phyloP scores from a whole-genome alignment of 2,888 invertebrate genomes.

The Netelia inedita region DNA sequence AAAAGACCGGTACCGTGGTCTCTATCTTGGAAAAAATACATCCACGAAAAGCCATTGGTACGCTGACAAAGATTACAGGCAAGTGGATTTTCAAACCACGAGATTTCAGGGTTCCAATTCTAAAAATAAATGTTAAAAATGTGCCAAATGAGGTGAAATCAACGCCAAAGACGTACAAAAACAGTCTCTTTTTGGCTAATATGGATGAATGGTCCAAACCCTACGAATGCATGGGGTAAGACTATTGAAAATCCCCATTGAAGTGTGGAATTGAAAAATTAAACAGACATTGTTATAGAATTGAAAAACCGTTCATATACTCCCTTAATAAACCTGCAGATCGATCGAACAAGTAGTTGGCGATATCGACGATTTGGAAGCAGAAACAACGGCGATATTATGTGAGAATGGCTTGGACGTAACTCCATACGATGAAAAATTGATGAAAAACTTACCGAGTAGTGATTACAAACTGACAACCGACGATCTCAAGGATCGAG shows the following conservation, averaged over 20 bases:
- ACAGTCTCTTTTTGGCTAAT: constrained; percentile 90
- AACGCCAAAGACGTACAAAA: constrained; percentile 86
- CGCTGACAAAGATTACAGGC: constrained; percentile 87
- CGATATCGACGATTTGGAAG: constrained; percentile 90
- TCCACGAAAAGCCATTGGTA: constrained; percentile 91
- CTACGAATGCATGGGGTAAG: constrained; percentile 86
- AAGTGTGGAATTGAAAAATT: constrained; percentile 14
- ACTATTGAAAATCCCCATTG: not conserved
- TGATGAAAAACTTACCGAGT: constrained; percentile 84
- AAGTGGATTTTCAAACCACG: constrained; percentile 92
- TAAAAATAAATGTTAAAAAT: constrained; percentile 87
- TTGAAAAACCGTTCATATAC: not conserved
- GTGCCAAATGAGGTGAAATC: constrained; percentile 75
- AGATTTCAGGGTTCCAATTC: constrained; percentile 92
- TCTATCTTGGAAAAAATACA: constrained; percentile 91
- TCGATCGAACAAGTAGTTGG: constrained; percentile 91
- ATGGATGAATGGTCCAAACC: constrained; percentile 90
- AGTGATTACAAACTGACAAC: constrained; percentile 85
- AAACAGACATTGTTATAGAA: constrained; percentile 5
- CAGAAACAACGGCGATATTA: constrained; percentile 93
- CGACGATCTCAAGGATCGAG: constrained; percentile 85
- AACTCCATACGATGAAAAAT: constrained; percentile 89
- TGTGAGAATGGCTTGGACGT: constrained; percentile 92
- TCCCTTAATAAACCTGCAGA: constrained; percentile 76
- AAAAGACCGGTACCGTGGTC: constrained; percentile 89